Percentiles rank a stretch among this genome's conserved stretches.
phyloP scores from a whole-genome alignment of 1,140 invertebrate genomes.

The Ectropis grisescens region DNA sequence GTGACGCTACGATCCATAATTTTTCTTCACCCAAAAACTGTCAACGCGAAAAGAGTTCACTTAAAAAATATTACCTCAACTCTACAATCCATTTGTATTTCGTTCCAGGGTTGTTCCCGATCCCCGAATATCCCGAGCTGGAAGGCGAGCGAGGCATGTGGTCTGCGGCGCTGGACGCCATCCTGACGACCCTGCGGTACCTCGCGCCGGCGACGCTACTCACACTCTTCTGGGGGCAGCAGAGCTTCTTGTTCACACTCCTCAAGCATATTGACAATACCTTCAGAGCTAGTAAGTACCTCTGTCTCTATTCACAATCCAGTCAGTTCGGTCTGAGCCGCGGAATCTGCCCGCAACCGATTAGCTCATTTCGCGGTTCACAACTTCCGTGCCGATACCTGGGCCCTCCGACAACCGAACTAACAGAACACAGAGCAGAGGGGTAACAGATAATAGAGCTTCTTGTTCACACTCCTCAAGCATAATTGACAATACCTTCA shows the following conservation, averaged over 20 bases:
- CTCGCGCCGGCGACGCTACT: constrained; percentile 60
- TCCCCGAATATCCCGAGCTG: constrained; percentile 52
- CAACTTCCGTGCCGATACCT: no score
- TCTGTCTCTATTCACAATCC: no score
- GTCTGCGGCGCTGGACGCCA: constrained; percentile 45
- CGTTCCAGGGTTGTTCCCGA: constrained; percentile 52
- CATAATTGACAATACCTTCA: constrained; percentile 59
- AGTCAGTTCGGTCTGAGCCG: no score
- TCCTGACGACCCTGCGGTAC: constrained; percentile 58
- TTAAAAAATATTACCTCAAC: no score
- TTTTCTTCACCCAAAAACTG: no score
- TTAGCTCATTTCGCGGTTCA: no score
- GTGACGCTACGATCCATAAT: no score
- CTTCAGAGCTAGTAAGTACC: constrained; percentile 52
- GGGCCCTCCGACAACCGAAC: no score
- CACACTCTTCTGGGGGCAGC: constrained; percentile 57
- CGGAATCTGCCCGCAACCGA: no score
- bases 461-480: constrained; percentile 55
- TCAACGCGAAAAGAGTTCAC: no score
- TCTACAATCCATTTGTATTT: neutral
- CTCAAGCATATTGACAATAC: constrained; percentile 60
- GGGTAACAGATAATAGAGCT: constrained; percentile 57
- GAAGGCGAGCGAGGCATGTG: constrained; percentile 56
- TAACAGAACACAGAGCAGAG: no score
- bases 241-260: constrained; percentile 55